A percentile compares a stretch with the other conserved stretches of the same genome.
Conservation (phyloP, 2,888 invertebrate genomes). For the Apamea anceps region DNA sequence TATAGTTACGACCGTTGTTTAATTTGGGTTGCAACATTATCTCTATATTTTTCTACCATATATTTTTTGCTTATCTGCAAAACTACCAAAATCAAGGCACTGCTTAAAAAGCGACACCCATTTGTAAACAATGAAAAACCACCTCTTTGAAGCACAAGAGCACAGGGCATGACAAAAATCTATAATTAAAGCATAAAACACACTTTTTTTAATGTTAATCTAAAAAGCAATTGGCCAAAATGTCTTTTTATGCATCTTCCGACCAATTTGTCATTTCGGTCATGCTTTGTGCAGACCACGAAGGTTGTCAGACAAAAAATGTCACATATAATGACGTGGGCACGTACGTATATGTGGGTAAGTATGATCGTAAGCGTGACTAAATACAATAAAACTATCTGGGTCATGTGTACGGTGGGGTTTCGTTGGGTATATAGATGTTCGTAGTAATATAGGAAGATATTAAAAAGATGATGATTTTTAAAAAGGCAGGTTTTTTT, state of each 20-base stretch:
- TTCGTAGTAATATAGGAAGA: no score
- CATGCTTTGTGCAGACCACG: constrained; percentile 33
- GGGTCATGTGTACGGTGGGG: constrained; percentile 40
- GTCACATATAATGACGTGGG: constrained; percentile 34
- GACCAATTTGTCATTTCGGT: constrained; percentile 57
- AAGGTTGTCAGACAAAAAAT: constrained; percentile 62
- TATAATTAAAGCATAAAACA: neutral
- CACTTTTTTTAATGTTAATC: constrained; percentile 49
- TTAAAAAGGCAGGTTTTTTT: neutral
- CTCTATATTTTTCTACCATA: neutral
- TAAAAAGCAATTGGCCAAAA: constrained; percentile 39
- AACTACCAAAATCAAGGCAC: neutral
- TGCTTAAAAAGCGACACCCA: neutral
- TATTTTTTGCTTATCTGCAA: neutral
- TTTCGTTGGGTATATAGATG: neutral
- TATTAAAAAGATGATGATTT: no score
- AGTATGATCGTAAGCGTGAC: constrained; percentile 46
- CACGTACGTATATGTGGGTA: neutral
- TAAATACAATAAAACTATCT: constrained; percentile 46
- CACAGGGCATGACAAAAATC: constrained; percentile 35
- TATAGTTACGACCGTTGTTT: no score
- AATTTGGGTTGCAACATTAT: neutral
- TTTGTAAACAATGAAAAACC: neutral
- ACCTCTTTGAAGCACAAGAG: constrained; percentile 1
- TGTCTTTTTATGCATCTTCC: constrained; percentile 51